Evolutionary conservation across 1,140 invertebrate genomes (phyloP).

Genomic region (Cotesia vestalis): DNA sequence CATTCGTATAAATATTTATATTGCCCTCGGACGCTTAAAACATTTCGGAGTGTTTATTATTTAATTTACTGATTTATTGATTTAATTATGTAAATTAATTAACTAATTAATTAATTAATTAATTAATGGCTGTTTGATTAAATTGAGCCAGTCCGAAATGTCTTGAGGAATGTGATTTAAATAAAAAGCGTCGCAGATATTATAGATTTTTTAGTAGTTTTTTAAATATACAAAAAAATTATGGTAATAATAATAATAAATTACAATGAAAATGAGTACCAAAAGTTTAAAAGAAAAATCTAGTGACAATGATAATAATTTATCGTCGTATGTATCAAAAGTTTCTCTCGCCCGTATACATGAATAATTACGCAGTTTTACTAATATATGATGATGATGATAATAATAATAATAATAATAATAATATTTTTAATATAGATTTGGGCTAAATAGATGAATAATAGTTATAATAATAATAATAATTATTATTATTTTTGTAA

Average conservation of each 20-base stretch:
- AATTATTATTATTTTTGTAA: too few relatives aligned
- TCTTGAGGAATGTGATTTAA: neutral
- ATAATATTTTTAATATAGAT: too few relatives aligned
- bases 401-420: too few relatives aligned
- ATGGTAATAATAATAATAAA: conserved; percentile 25
- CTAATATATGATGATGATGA: too few relatives aligned
- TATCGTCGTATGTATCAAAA: too few relatives aligned
- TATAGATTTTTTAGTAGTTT: conserved; percentile 33
- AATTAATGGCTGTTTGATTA: neutral
- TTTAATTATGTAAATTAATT: neutral
- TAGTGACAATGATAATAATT: too few relatives aligned
- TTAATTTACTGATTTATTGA: neutral
- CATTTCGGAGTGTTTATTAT: conserved; percentile 1
- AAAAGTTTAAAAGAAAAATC: too few relatives aligned
- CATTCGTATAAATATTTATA: conserved; percentile 58
- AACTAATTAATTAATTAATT: too few relatives aligned
- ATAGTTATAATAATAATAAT: too few relatives aligned
- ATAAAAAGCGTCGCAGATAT: conserved; percentile 24
- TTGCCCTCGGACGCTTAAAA: conserved; percentile 18
- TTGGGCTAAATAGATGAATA: too few relatives aligned
- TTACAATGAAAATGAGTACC: conserved; percentile 12
- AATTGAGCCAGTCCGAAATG: conserved; percentile 5
- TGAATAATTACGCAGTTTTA: too few relatives aligned
- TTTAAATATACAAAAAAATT: conserved; percentile 35
- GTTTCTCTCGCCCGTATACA: too few relatives aligned